Conservation (phyloP, 2,888 invertebrate genomes). For the Labia minor region DNA sequence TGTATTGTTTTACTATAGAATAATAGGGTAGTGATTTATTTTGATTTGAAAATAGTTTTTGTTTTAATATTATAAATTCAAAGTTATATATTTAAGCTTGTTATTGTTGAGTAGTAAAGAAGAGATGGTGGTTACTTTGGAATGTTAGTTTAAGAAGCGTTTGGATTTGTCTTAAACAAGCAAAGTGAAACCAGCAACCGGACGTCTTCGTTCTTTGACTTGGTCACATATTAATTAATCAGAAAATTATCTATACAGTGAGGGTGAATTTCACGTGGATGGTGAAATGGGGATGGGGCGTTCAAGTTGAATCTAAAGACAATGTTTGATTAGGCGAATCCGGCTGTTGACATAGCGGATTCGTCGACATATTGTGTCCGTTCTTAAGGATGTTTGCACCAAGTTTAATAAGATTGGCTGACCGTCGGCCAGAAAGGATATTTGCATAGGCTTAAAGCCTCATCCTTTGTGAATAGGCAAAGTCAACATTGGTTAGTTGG, state of each 20-base stretch:
- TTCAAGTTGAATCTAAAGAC: background rate
- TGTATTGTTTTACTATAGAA: too few species aligned
- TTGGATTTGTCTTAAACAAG: background rate
- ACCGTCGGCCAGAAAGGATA: background rate
- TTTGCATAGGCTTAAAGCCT: conserved; percentile 13
- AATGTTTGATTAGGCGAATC: conserved; percentile 13
- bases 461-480: background rate
- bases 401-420: conserved; percentile 13
- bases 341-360: conserved; percentile 2
- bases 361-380: conserved; percentile 8
- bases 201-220: background rate
- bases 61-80: too few species aligned
- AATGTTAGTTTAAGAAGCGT: background rate
- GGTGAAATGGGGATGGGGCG: too few species aligned
- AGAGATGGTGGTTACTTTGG: too few species aligned
- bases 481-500: background rate
- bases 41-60: too few species aligned
- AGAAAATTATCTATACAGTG: conserved; percentile 1
- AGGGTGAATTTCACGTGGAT: too few species aligned
- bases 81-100: too few species aligned
- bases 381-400: conserved; percentile 13
- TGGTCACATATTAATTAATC: conserved; percentile 6
- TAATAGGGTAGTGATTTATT: too few species aligned
- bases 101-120: too few species aligned
- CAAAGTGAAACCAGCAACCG: background rate